Evolutionary conservation across 2,797 vertebrate genomes (phyloP), one percentile per base, ranked within the genome.

Genomic region (Myoxocephalus aenaeus): DNA sequence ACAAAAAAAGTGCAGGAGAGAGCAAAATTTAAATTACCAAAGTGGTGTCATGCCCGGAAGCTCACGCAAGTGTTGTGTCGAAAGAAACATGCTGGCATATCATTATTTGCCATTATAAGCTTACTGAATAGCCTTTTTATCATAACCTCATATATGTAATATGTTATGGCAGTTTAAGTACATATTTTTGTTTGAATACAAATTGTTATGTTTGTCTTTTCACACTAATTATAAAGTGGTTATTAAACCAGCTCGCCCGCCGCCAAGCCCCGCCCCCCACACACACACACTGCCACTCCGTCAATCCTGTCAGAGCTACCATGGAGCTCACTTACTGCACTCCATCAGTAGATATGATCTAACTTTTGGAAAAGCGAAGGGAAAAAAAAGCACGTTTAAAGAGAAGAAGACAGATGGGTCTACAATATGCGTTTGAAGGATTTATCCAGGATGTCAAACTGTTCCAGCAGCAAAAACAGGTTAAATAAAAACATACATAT

Each of bases 1-100:
- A 70, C 40, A 34, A 57, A 42, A 42, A 81, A 79, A 50, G 20
- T 13, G 17, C 40, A 68, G 25, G 9, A 70, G 66, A 65, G 58
- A 48, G n/a, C 14, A 17, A 53, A 4, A 18, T 46, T 29, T 17
- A 58, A 79, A 61, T 48, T 1, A 57, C 46, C 48, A 38, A 77
- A 65, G n/a, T 48, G 22, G 20, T 15, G 48, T 70, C 14, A 11
- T 42, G 38, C 29, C 40, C 11, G 17, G 27, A 40, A 14, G 44
- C 40, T 42, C 12, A 46, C 46, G 34, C 25, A 57, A 44, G 32
- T 75, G 69, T 29, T 34, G 50, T 29, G 32, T 66, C 9, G 11
- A 62, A 75, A 64, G 20, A 54, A 69, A 25, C 36, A 38, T 32
- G 36, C 4, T 9, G 0, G 7, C 18, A 27, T 1, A 18, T 9